Conservation (phyloP, 2,888 invertebrate species). For the Oasisia sp. region DNA sequence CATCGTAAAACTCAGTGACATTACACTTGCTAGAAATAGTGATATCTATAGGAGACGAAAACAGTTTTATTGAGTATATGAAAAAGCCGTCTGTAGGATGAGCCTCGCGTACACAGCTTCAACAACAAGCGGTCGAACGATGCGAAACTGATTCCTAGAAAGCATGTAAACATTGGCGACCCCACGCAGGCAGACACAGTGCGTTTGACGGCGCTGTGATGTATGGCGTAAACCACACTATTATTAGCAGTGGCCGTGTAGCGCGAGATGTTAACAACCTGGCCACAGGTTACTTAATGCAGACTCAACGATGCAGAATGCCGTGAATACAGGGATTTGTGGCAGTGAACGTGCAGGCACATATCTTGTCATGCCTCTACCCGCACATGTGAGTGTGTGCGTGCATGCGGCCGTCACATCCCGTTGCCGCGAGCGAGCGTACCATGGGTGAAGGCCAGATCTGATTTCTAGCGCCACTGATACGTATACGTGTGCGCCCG, state of each 20-base stretch:
- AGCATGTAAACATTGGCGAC: background rate
- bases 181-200: background rate
- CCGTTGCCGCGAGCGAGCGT: background rate
- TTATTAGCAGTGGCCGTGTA: background rate
- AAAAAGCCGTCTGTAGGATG: background rate
- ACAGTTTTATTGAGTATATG: background rate
- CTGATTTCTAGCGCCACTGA: background rate
- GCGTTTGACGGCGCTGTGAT: background rate
- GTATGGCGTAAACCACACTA: background rate
- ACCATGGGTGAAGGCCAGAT: background rate
- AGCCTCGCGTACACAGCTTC: background rate
- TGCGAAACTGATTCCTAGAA: constrained; percentile 1
- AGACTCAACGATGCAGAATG: background rate
- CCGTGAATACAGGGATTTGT: constrained; percentile 1
- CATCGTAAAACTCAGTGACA: background rate
- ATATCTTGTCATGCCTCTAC: background rate
- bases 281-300: background rate
- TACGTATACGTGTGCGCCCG: background rate
- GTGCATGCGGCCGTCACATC: background rate
- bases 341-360: background rate
- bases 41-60: background rate
- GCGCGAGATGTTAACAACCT: background rate
- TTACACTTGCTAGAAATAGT: background rate
- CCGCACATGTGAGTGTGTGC: background rate
- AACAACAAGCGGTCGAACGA: background rate